Evolutionary conservation across 2,113 vertebrate genomes (phyloP).

Genomic region (Haemorhous mexicanus): DNA sequence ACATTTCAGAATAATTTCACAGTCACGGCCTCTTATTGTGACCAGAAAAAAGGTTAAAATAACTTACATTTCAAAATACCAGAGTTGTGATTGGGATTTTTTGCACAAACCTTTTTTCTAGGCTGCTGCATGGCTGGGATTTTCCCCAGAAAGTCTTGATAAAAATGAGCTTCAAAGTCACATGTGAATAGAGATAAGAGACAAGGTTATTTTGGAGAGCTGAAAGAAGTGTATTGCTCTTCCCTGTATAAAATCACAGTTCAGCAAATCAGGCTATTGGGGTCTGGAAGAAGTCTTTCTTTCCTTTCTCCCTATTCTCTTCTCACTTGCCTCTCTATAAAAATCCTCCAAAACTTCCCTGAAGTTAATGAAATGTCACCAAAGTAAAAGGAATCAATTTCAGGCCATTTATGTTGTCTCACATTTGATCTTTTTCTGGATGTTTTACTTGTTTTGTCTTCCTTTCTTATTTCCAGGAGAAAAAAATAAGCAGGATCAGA

Average conservation of each 20-base stretch:
- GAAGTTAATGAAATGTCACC: slow-evolving; percentile 61
- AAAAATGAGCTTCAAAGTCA: not conserved
- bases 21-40: not conserved
- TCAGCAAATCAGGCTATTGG: not conserved
- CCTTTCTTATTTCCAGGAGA: slow-evolving; percentile 26
- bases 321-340: not conserved
- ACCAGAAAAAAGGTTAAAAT: not conserved
- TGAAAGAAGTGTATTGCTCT: not conserved
- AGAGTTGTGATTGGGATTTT: not conserved
- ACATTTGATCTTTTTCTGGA: slow-evolving; percentile 41
- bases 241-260: not conserved
- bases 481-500: not conserved
- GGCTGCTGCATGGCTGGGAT: not conserved
- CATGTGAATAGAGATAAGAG: not conserved
- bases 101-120: rapidly evolving
- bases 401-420: slow-evolving; percentile 49
- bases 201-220: not conserved
- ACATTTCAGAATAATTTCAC: not conserved
- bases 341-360: slow-evolving; percentile 9
- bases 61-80: not conserved
- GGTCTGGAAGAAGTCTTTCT: not conserved
- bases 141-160: not conserved
- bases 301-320: not conserved
- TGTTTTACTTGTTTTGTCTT: slow-evolving; percentile 43
- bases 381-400: slow-evolving; percentile 53